phyloP scores from a whole-genome alignment of 2,888 invertebrate genomes.

The Caenorhabditis becei region DNA sequence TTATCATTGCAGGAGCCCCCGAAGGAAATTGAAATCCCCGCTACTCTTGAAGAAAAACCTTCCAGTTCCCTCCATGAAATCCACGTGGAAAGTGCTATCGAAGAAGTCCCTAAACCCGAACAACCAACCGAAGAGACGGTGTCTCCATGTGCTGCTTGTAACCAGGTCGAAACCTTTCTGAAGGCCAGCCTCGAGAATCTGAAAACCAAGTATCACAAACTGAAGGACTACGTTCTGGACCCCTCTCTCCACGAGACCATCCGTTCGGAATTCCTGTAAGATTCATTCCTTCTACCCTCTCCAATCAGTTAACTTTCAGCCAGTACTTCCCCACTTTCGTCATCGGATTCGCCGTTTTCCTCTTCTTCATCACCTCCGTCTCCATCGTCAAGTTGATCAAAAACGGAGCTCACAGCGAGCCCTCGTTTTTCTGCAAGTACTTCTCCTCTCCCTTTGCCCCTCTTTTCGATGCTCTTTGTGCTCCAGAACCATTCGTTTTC shows the following conservation, averaged over 20 bases:
- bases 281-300: neutral
- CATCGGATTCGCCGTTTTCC: slow-evolving; percentile 22
- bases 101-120: neutral
- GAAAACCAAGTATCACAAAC: slow-evolving; percentile 15
- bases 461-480: slow-evolving; percentile 65
- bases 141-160: slow-evolving; percentile 16
- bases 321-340: slow-evolving; percentile 17
- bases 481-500: slow-evolving; percentile 39
- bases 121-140: neutral
- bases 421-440: slow-evolving; percentile 51
- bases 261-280: slow-evolving; percentile 36
- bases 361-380: slow-evolving; percentile 23
- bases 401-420: slow-evolving; percentile 21
- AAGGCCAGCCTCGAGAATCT: slow-evolving; percentile 17
- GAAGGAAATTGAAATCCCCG: slow-evolving; percentile 22
- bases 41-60: slow-evolving; percentile 6
- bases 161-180: slow-evolving; percentile 14
- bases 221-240: slow-evolving; percentile 16
- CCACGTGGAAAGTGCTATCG: slow-evolving; percentile 10
- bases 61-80: slow-evolving; percentile 36
- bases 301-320: slow-evolving; percentile 12
- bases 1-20: slow-evolving; percentile 35
- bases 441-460: slow-evolving; percentile 64
- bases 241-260: slow-evolving; percentile 45
- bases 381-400: slow-evolving; percentile 32